These are phyloP conservation scores for Syrphus vitripennis DNA, from an alignment of 2,888 invertebrate genomes.

Conservation along the genomic window DNA sequence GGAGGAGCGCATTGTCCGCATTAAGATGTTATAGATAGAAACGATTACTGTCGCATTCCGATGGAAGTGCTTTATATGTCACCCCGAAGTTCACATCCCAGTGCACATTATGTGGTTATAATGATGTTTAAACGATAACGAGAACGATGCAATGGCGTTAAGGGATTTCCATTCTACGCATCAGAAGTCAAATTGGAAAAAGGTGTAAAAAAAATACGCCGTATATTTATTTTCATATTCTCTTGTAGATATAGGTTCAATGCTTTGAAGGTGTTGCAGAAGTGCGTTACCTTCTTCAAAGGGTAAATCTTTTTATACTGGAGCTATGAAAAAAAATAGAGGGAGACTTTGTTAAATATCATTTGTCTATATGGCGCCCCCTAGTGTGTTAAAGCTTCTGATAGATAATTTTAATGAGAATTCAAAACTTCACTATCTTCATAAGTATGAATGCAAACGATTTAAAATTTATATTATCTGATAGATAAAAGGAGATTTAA, in stretches of 20 bases:
- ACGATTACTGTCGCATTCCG: constrained; percentile 59
- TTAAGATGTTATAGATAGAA: constrained; percentile 53
- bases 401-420: background rate
- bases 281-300: background rate
- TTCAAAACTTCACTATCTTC: background rate
- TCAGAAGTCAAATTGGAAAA: background rate
- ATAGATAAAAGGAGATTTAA: background rate
- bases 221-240: background rate
- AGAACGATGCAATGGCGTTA: background rate
- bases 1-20: constrained; percentile 63
- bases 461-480: constrained; percentile 11
- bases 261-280: constrained; percentile 1
- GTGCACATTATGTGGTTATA: constrained; percentile 46
- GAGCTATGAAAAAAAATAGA: no score
- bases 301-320: background rate
- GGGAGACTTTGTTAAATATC: background rate
- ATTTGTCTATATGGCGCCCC: background rate
- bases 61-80: constrained; percentile 49
- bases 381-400: background rate
- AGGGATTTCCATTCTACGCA: constrained; percentile 18
- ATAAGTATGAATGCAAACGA: background rate
- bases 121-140: constrained; percentile 31
- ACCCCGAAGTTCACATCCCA: constrained; percentile 42
- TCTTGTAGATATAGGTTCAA: background rate
- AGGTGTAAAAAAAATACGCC: background rate